Evolutionary conservation across 2,113 vertebrate genomes (phyloP).

Genomic region (Poeciliopsis occidentalis): DNA sequence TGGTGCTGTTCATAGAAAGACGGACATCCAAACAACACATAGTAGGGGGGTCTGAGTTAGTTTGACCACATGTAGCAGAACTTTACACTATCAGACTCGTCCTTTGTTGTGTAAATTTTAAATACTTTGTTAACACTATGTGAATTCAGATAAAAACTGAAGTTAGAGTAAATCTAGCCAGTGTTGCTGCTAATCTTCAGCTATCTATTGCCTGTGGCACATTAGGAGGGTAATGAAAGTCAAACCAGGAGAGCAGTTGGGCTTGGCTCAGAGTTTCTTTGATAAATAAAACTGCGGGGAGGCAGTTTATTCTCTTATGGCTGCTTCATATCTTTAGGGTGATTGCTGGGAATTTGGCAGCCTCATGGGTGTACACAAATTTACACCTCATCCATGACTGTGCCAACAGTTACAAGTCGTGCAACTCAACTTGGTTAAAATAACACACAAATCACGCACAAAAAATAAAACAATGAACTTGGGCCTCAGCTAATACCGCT

Average conservation of each 20-base stretch:
- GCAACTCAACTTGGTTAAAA: slow-evolving; percentile 6
- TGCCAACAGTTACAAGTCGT: slow-evolving; percentile 11
- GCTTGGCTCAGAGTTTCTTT: slow-evolving; percentile 64
- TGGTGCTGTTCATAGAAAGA: too few species aligned
- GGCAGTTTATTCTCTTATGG: slow-evolving; percentile 62
- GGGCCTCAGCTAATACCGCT: slow-evolving; percentile 44
- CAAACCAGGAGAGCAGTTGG: slow-evolving; percentile 44
- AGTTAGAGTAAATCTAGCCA: slow-evolving; percentile 48
- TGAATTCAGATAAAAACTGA: slow-evolving; percentile 26
- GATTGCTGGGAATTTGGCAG: slow-evolving; percentile 50
- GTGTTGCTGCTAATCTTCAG: slow-evolving; percentile 55
- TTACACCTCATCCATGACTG: slow-evolving; percentile 2
- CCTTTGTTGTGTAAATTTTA: slow-evolving; percentile 8
- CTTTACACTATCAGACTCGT: slow-evolving; percentile 2
- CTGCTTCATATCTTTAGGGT: slow-evolving; percentile 49
- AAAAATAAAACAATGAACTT: slow-evolving; percentile 29
- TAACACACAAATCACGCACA: slow-evolving; percentile 13
- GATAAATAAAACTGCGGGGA: slow-evolving; percentile 71
- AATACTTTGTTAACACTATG: slow-evolving; percentile 28
- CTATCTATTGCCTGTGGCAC: slow-evolving; percentile 57
- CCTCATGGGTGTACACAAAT: slow-evolving; percentile 28
- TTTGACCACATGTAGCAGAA: background rate
- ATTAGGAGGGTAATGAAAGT: slow-evolving; percentile 65
- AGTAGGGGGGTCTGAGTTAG: too few species aligned
- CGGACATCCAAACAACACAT: too few species aligned